Base-by-base conservation (phyloP, 2,888 invertebrate species). In the Carcina quercana region DNA sequence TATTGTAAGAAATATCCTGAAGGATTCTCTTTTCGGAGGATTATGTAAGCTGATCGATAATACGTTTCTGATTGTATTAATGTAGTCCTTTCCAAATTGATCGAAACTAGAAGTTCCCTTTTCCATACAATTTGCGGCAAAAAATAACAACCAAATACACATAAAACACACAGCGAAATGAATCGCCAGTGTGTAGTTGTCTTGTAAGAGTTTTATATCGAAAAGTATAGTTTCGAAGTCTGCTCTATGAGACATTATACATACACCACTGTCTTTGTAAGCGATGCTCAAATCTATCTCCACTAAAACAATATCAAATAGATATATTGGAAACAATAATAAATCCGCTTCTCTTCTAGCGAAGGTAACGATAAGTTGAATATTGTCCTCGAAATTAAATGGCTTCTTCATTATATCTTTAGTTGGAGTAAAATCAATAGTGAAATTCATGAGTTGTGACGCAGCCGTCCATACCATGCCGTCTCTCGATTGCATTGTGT, bases 261-360 rank as follows among this genome's bases (percentile, higher is more conserved):
- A 83, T 3, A 76, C 66, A 8, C 83, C 83, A 28, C 83, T 83
- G 2, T 68, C 78, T 43, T 57, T 68, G 26, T 50, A 58, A 0
- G 76, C 59, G 34, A 70, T 56, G 2, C 69, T 65, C 22, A 62
- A 53, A 47, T 83, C 82, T 13, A 75, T 14, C 13, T 74, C 61
- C 1, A 75, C 52, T 11, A 83, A 45, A 12, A 73, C 47, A 1
- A 76, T 38, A 43, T 80, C 76, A 30, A 79, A 71, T 38, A 66
- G 67, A 37, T 80, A 83, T 14, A 82, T 50, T 0, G 83, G 82
- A 15, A 56, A 51, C 1, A 80, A 41, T 21, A 66, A 54, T 13
- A 80, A 37, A 36, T 83, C 83, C 8, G 52, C 69, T 41, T 66
- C 70, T 42, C 82, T 60, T 21, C 56, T 50, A 15, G 71, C 49